Base-by-base conservation (phyloP, 2,113 vertebrate species). In the Rhodinocichla rosea region DNA sequence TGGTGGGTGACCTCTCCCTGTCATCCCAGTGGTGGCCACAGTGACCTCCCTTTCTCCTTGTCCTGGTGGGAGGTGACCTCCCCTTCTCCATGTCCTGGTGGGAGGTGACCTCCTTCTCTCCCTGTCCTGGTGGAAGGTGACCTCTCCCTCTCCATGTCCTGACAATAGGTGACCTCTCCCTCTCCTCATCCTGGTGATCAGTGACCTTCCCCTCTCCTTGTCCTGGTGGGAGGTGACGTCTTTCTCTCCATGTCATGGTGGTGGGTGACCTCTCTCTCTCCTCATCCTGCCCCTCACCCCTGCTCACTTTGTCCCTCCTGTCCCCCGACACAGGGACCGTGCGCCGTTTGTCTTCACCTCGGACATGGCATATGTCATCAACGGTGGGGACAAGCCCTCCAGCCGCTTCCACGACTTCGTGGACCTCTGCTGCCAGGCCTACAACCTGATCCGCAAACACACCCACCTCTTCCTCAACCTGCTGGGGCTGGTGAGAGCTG, bases 371-470 rank as follows among this genome's bases (percentile, higher is more conserved):
- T 99, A 99, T 2, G 99, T 99, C 95, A 99, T 99, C 97, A 99
- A 99, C 2, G 99, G 99, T 0, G 99, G 99, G 23, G 99, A 99
- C 98, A 99, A 99, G 60, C 99, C 99, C 12, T 99, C 99, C 82
- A 99, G 99, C 90, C 99, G 99, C 97, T 99, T 99, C 97, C 99
- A 99, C 16, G 99, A 99, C 95, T 99, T 99, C 35, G 99, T 99
- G 20, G 99, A 99, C 94, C 98, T 99, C 50, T 99, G 99, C 98
- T 99, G 99, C 80, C 99, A 99, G 92, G 99, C 99, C 45, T 99
- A 99, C 98, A 99, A 99, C 97, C 98, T 99, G 92, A 99, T 99
- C 96, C 98, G 99, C 97, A 99, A 99, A 95, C 99, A 99, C 97
- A 98, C 99, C 64, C 99, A 99, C 96, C 98, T 99, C 94, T 99